These are phyloP conservation scores for Psammodynastes pulverulentus DNA, from an alignment of 2,113 vertebrate genomes.

Conservation along the genomic window DNA sequence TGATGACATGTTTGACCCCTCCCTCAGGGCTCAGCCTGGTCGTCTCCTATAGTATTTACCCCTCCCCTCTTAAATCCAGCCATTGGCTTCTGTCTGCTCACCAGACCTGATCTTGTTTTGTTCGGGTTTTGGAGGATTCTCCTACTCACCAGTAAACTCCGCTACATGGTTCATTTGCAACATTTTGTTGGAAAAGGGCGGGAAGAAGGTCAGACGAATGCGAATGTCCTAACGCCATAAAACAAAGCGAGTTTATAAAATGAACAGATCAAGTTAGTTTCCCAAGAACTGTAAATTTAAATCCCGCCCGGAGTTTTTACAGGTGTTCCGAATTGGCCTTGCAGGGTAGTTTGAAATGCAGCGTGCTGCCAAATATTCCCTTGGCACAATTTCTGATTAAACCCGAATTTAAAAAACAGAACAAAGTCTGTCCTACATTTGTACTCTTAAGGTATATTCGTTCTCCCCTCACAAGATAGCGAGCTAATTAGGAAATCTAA, in stretches of 20 bases:
- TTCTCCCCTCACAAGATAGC: neutral
- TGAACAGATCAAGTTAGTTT: constrained; percentile 9
- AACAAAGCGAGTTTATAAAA: neutral
- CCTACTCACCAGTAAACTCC: neutral
- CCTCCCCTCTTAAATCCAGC: neutral
- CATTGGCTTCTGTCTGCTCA: neutral
- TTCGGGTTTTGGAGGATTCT: neutral
- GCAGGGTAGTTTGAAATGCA: constrained; percentile 19
- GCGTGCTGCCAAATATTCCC: constrained; percentile 20
- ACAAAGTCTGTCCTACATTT: constrained; percentile 17
- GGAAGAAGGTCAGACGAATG: neutral
- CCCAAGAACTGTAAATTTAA: constrained; percentile 8
- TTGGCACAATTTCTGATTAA: constrained; percentile 32
- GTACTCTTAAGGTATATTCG: constrained; percentile 32
- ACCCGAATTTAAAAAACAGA: constrained; percentile 11
- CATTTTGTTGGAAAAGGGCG: neutral
- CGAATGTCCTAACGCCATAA: neutral
- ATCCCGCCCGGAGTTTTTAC: neutral
- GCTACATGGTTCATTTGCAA: neutral
- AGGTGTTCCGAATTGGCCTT: neutral
- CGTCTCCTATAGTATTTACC: too few relatives aligned
- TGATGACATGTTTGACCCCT: too few relatives aligned
- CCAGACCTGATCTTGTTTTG: neutral
- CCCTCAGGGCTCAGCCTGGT: too few relatives aligned
- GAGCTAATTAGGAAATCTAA: constrained; percentile 18